Conservation (phyloP, 2,113 vertebrate species). For the Phrynosoma platyrhinos region DNA sequence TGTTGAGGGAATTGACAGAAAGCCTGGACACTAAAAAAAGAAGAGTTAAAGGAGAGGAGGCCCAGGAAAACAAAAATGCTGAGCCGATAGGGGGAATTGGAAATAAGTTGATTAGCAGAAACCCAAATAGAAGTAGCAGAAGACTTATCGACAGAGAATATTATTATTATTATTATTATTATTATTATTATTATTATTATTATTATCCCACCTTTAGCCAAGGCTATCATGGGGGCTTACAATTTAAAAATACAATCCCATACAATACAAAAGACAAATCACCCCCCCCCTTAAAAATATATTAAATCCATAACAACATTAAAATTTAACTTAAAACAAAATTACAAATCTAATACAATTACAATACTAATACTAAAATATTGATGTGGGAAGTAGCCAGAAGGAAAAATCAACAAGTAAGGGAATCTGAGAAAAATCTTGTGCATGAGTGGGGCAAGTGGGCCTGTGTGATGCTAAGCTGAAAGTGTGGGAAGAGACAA, state of each 20-base stretch:
- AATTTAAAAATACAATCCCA: no score
- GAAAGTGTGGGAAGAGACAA: background rate
- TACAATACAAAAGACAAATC: no score
- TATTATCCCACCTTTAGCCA: no score
- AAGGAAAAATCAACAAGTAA: background rate
- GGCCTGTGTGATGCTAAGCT: background rate
- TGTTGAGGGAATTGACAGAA: background rate
- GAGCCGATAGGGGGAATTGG: background rate
- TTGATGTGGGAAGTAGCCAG: background rate
- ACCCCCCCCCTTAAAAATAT: no score
- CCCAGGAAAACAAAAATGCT: background rate
- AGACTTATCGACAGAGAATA: background rate
- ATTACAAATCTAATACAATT: no score
- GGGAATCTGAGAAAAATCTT: background rate
- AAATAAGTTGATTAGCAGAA: background rate
- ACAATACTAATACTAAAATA: background rate
- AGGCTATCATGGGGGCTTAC: no score
- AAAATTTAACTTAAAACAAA: no score
- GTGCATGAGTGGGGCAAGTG: background rate
- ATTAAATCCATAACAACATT: no score
- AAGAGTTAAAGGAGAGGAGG: background rate
- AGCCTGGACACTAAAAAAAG: background rate
- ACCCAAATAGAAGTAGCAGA: background rate
- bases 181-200: no score
- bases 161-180: no score